Evolutionary conservation across 2,797 vertebrate species (phyloP), one percentile per base, ranked within the genome.

Genomic region (Gallirallus australis): DNA sequence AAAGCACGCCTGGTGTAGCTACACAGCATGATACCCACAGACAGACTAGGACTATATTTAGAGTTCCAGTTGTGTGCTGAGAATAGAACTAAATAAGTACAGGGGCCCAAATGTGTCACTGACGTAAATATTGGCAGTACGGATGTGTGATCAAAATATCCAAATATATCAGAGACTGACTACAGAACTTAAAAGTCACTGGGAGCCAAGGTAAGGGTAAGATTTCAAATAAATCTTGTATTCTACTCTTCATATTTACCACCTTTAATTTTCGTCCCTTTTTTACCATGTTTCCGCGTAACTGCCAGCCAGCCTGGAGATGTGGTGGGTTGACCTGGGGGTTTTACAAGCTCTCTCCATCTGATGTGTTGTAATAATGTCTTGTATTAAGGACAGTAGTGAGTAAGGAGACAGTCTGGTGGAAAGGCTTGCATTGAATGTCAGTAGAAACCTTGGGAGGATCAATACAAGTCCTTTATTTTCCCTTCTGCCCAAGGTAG

Each of bases 31-130:
- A 91, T 96, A 88, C 86, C 70, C 82, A 69, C 86, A 93, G 91
- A 90, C 93, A 97, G 93, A 95, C 91, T 93, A 94, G 95, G 92
- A 90, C 94, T 91, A 91, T 83, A 86, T 95, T 96, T 96, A 95
- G 93, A 93, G 95, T 95, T 73, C 91, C 95, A 93, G 86, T 85
- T 86, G 89, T 84, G 86, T 73, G 87, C 89, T 90, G 61, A 82
- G 95, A 97, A 96, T 93, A 94, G 84, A 95, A 47, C 93, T 94
- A 95, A 61, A 66, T 33, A 65, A 95, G 86, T 84, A 71, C 53
- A 15, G 90, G 90, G 86, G 66, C 82, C 92, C 85, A 90, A 30
- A 75, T 37, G 52, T 93, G 95, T 96, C 90, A 73, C 90, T 83
- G 68, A 93, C 93, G 96, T 85, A 92, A 96, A 82, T 94, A 93